phyloP scores from a whole-genome alignment of 2,797 vertebrate species.

The Paedocypris micromegethes region DNA sequence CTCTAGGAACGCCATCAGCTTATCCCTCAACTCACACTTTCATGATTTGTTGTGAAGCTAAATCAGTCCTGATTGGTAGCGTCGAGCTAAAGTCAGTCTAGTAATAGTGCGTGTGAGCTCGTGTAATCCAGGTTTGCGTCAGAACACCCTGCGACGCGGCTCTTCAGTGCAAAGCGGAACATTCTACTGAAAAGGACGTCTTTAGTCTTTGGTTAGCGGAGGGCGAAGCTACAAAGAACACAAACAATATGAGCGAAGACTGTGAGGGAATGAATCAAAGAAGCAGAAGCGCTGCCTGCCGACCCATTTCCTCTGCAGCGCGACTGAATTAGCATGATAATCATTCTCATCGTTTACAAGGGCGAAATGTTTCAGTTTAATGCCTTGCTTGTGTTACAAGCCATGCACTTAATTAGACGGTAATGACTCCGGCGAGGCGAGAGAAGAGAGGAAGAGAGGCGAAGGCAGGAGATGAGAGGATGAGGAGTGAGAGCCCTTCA shows the following conservation, averaged over 20 bases:
- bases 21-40: no score
- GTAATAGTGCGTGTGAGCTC: no score
- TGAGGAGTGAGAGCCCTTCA: slow-evolving; percentile 67
- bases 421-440: slow-evolving; percentile 88
- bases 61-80: no score
- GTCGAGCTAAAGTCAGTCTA: no score
- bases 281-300: slow-evolving; percentile 54
- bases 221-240: slow-evolving; percentile 41
- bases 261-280: slow-evolving; percentile 35
- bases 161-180: slow-evolving; percentile 27
- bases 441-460: slow-evolving; percentile 38
- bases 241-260: slow-evolving; percentile 33
- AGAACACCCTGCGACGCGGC: no score
- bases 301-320: slow-evolving; percentile 63
- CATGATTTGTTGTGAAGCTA: no score
- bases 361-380: slow-evolving; percentile 94
- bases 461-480: slow-evolving; percentile 50
- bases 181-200: slow-evolving; percentile 34
- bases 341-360: slow-evolving; percentile 89
- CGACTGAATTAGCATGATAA: slow-evolving; percentile 75
- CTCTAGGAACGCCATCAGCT: no score
- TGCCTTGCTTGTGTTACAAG: slow-evolving; percentile 90
- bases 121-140: no score
- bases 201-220: slow-evolving; percentile 44
- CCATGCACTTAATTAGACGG: slow-evolving; percentile 92